phyloP scores from a whole-genome alignment of 2,113 vertebrate species.

The Microtus montanus region DNA sequence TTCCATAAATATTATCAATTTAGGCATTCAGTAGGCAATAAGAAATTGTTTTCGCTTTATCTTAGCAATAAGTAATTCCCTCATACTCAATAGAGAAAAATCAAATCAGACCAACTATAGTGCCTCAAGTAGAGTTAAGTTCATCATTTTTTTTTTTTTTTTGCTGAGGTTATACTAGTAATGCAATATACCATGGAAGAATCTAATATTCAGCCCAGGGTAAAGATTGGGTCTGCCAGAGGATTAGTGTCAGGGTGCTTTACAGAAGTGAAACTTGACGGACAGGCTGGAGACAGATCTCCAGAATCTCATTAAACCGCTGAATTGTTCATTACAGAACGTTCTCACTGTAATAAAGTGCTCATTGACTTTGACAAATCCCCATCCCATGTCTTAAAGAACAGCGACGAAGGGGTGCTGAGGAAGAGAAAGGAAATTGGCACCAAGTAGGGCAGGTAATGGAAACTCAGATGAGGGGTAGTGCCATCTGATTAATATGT shows the following conservation, averaged over 20 bases:
- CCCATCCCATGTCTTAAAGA: conserved; percentile 86
- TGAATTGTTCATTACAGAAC: conserved; percentile 91
- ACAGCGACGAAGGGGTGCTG: conserved; percentile 83
- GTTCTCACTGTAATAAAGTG: conserved; percentile 91
- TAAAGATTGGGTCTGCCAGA: conserved; percentile 90
- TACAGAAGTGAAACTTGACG: conserved; percentile 91
- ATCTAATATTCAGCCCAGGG: conserved; percentile 91
- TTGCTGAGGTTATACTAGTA: conserved; percentile 90
- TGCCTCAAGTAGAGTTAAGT: conserved; percentile 91
- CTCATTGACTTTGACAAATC: conserved; percentile 93
- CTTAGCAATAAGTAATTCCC: conserved; percentile 89
- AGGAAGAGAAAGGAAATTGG: conserved; percentile 83
- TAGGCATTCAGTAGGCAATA: conserved; percentile 84
- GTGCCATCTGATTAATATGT: conserved; percentile 78
- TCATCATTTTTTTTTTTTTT: conserved; percentile 83
- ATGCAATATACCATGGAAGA: conserved; percentile 90
- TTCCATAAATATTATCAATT: conserved; percentile 85
- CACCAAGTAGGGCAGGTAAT: conserved; percentile 83
- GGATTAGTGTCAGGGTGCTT: conserved; percentile 92
- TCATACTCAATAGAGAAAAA: conserved; percentile 86
- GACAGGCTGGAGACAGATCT: conserved; percentile 91
- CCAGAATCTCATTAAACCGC: conserved; percentile 92
- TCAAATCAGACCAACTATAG: conserved; percentile 88
- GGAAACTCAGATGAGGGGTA: conserved; percentile 74
- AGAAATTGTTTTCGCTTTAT: conserved; percentile 86